Conservation (phyloP, 2,888 invertebrate genomes). For the Beris chalybata region DNA sequence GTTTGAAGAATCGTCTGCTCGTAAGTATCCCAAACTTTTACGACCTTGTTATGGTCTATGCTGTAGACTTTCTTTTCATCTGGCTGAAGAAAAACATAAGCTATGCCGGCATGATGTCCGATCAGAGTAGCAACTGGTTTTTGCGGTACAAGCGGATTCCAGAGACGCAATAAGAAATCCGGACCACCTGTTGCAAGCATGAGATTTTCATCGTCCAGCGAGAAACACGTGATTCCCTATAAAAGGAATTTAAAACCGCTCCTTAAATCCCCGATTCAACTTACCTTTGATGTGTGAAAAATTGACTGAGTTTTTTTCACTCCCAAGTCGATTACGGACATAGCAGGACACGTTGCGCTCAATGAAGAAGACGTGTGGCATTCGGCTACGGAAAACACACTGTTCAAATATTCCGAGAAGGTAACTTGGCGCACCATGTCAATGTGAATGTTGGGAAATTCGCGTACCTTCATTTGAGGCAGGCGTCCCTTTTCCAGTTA, state of each 20-base stretch:
- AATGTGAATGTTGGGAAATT: constrained; percentile 63
- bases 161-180: constrained; percentile 73
- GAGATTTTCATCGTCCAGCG: constrained; percentile 62
- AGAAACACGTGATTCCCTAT: constrained; percentile 67
- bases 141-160: constrained; percentile 77
- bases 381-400: constrained; percentile 70
- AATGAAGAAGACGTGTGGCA: constrained; percentile 47
- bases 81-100: constrained; percentile 68
- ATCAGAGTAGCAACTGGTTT: constrained; percentile 65
- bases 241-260: constrained; percentile 8
- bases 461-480: constrained; percentile 59
- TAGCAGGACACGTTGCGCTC: constrained; percentile 58
- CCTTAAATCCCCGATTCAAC: background rate
- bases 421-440: constrained; percentile 73
- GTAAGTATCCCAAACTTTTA: constrained; percentile 77
- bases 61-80: constrained; percentile 69
- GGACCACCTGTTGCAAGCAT: constrained; percentile 72
- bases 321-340: constrained; percentile 62
- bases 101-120: constrained; percentile 73
- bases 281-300: constrained; percentile 30
- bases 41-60: constrained; percentile 67
- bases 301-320: constrained; percentile 4
- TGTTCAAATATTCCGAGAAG: constrained; percentile 67
- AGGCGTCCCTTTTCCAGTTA: constrained; percentile 54
- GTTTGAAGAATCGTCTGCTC: constrained; percentile 69